These are phyloP conservation scores for Psittacus erithacus DNA, from an alignment of 2,113 vertebrate genomes.

Conservation along the genomic window DNA sequence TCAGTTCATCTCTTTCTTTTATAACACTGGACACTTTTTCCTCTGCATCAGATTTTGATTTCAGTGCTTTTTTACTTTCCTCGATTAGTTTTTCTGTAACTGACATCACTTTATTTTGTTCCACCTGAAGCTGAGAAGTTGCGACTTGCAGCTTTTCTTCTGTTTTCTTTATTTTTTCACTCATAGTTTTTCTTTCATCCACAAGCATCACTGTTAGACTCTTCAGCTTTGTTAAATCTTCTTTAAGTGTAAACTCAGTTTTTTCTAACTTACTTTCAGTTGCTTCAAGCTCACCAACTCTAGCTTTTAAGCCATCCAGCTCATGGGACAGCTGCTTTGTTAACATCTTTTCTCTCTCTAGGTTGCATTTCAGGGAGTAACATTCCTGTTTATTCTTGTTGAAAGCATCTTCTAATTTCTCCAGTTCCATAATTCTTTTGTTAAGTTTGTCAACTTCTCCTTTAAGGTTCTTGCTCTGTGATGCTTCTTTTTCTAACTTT, in stretches of 20 bases:
- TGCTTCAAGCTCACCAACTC: conserved; percentile 89
- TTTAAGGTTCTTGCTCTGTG: conserved; percentile 87
- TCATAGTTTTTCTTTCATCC: conserved; percentile 92
- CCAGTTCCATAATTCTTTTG: conserved; percentile 91
- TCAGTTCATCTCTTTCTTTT: conserved; percentile 92
- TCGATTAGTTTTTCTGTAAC: conserved; percentile 96
- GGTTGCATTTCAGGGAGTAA: conserved; percentile 85
- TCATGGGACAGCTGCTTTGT: conserved; percentile 90
- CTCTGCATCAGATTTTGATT: conserved; percentile 92
- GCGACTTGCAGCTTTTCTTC: conserved; percentile 91
- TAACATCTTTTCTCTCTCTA: conserved; percentile 90
- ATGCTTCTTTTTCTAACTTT: conserved; percentile 91
- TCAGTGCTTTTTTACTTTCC: conserved; percentile 92
- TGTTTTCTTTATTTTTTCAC: conserved; percentile 92
- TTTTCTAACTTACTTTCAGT: conserved; percentile 88
- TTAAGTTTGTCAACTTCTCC: conserved; percentile 92
- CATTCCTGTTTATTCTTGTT: conserved; percentile 95
- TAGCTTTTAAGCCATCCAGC: conserved; percentile 86
- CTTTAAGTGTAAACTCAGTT: conserved; percentile 89
- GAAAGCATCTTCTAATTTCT: conserved; percentile 94
- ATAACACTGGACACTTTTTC: conserved; percentile 87
- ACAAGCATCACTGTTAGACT: conserved; percentile 95
- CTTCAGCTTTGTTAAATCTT: conserved; percentile 95
- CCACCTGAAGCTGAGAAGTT: conserved; percentile 88
- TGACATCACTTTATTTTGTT: conserved; percentile 90